phyloP scores from a whole-genome alignment of 2,888 invertebrate genomes.

The Lasioglossum malachurum region DNA sequence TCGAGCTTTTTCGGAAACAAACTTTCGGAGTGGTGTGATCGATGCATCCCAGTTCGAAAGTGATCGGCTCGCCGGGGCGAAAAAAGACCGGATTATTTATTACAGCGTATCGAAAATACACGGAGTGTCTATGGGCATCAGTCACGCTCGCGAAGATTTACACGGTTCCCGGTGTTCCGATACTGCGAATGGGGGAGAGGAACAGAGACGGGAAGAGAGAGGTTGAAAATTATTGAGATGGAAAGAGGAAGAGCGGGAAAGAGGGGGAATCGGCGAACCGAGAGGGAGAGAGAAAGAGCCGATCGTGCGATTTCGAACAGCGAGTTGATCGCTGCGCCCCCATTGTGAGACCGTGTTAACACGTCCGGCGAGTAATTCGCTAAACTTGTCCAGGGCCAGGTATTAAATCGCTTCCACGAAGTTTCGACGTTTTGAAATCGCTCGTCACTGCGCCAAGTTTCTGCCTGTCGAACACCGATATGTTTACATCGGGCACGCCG shows the following conservation, averaged over 20 bases:
- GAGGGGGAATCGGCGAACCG: neutral
- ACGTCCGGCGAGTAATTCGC: constrained; percentile 52
- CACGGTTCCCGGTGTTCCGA: constrained; percentile 29
- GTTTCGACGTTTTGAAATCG: constrained; percentile 65
- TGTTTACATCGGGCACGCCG: constrained; percentile 8
- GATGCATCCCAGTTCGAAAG: constrained; percentile 26
- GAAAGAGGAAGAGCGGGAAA: neutral
- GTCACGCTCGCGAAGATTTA: constrained; percentile 47
- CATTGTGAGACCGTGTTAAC: constrained; percentile 44
- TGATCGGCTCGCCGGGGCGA: neutral
- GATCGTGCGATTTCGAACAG: neutral
- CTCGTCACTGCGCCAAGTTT: constrained; percentile 42
- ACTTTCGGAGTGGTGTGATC: constrained; percentile 33
- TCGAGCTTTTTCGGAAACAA: constrained; percentile 42
- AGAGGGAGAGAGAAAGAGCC: constrained; percentile 6
- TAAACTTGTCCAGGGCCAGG: constrained; percentile 46
- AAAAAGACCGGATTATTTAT: constrained; percentile 44
- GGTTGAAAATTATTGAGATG: neutral
- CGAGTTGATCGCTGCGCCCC: constrained; percentile 21
- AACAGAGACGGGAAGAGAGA: neutral
- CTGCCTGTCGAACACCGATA: constrained; percentile 33
- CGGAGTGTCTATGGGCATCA: constrained; percentile 36
- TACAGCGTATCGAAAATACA: constrained; percentile 42
- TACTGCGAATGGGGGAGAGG: neutral
- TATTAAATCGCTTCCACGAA: constrained; percentile 62